Evolutionary conservation across 2,888 invertebrate species (phyloP), one percentile per base, ranked within the genome.

Genomic region (Salticus scenicus): DNA sequence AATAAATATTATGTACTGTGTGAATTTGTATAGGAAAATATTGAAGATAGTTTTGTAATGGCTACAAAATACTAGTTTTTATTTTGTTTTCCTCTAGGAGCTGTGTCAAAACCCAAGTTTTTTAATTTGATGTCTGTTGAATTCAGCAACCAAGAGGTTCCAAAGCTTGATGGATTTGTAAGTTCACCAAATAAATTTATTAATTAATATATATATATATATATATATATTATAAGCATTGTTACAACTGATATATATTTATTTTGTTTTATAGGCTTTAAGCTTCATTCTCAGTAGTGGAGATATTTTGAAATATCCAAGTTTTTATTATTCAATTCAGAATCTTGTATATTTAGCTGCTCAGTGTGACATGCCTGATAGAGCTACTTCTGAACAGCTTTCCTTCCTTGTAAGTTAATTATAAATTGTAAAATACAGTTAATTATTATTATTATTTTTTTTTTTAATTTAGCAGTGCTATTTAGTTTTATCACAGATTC

Each of bases 271-370:
- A 57, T 87, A 91, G 93, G 98, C 98, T 0, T 96, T 97, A 92
- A 98, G 97, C 92, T 98, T 98, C 90, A 95, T 98, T 83, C 93
- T 98, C 87, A 97, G 97, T 73, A 97, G 97, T 0, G 95, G 96
- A 0, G 98, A 98, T 90, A 96, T 96, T 91, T 92, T 98, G 74
- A 95, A 96, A 90, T 98, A 98, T 92, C 95, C 96, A 0, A 91
- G 96, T 64, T 92, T 98, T 8, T 94, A 98, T 88, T 96, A 97
- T 90, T 96, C 97, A 0, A 92, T 97, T 4, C 94, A 97, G 31
- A 94, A 95, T 88, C 94, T 98, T 88, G 92, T 98, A 67, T 94
- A 95, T 90, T 94, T 97, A 0, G 94, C 96, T 1, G 94, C 96
- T 89, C 94, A 96, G 85, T 93, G 90, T 73, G 91, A 91, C 88